Conservation (phyloP, 2,113 vertebrate species). For the Pelodiscus sinensis region DNA sequence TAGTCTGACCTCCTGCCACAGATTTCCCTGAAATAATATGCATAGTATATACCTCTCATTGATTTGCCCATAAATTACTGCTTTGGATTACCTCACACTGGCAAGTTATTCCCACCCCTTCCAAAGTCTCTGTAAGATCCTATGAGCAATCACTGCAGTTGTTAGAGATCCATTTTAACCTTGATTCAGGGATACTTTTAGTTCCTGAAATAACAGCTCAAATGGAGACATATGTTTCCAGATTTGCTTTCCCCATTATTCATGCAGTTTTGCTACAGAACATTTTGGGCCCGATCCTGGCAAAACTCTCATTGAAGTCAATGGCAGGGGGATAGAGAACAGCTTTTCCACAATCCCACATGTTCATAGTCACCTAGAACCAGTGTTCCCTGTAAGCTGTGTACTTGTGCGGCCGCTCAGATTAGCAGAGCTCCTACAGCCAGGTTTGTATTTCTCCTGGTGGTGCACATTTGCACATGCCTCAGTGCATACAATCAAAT, state of each 20-base stretch:
- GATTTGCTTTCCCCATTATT: not conserved
- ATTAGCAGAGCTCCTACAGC: too few species aligned
- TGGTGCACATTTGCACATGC: too few species aligned
- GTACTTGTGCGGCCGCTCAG: too few species aligned
- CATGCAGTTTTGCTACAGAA: not conserved
- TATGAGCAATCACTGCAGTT: not conserved
- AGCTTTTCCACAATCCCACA: not conserved
- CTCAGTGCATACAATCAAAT: too few species aligned
- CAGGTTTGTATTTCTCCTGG: too few species aligned
- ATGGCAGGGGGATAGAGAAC: not conserved
- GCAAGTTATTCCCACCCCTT: not conserved
- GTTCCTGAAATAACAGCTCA: not conserved
- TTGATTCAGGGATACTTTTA: conserved; percentile 38
- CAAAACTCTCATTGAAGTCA: not conserved
- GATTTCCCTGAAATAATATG: not conserved
- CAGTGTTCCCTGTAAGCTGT: too few species aligned
- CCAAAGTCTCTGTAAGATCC: not conserved
- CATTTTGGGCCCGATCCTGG: not conserved
- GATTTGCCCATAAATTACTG: not conserved
- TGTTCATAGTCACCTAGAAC: fast-evolving
- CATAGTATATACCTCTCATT: not conserved
- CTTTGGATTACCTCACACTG: not conserved
- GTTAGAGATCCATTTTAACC: conserved; percentile 12
- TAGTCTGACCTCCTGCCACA: not conserved
- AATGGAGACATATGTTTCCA: conserved; percentile 37